Evolutionary conservation across 2,888 invertebrate species (phyloP).

Genomic region (Itoplectis maculator): DNA sequence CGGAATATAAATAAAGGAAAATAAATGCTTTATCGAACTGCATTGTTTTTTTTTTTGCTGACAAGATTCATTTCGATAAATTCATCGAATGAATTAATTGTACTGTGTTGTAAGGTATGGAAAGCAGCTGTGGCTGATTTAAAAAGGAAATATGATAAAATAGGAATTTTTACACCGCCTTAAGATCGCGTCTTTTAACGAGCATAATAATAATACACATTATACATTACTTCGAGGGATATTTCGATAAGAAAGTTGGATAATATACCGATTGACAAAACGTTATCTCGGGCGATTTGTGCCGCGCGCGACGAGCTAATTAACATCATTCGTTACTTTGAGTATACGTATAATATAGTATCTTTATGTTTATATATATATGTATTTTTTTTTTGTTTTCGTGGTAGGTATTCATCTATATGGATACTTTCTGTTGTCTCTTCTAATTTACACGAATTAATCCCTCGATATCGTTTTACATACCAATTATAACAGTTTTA

Average conservation of each 20-base stretch:
- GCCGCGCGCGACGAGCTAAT: constrained; percentile 70
- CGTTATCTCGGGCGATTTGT: constrained; percentile 56
- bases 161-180: constrained; percentile 16
- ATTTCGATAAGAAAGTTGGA: background rate
- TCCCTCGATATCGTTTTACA: constrained; percentile 76
- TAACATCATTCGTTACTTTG: constrained; percentile 70
- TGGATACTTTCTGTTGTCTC: constrained; percentile 83
- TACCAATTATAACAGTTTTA: constrained; percentile 76
- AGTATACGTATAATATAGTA: constrained; percentile 69
- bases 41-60: background rate
- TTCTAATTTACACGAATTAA: constrained; percentile 81
- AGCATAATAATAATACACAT: background rate
- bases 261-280: background rate
- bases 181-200: constrained; percentile 10
- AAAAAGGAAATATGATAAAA: constrained; percentile 8
- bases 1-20: background rate
- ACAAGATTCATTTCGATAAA: background rate
- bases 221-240: constrained; percentile 12
- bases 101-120: background rate
- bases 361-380: constrained; percentile 64
- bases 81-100: constrained; percentile 5
- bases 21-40: background rate
- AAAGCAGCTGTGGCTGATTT: background rate
- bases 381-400: constrained; percentile 68
- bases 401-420: constrained; percentile 79